phyloP scores from a whole-genome alignment of 2,888 invertebrate genomes.

The Dinocampus coccinellae region DNA sequence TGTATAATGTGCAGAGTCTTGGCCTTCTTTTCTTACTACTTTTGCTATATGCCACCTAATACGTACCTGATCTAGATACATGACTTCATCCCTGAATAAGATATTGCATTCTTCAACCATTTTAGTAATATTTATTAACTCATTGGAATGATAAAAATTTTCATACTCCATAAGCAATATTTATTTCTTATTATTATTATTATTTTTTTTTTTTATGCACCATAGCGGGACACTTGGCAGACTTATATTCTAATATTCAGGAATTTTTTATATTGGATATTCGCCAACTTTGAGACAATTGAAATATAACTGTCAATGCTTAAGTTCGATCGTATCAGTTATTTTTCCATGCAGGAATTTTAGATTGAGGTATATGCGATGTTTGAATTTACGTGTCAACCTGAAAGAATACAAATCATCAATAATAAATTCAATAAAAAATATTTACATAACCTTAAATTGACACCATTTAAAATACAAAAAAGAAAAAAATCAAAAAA shows the following conservation, averaged over 20 bases:
- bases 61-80: not conserved
- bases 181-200: too few relatives aligned
- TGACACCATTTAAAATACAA: too few relatives aligned
- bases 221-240: not conserved
- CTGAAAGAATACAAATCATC: constrained; percentile 15
- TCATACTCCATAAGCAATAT: constrained; percentile 1
- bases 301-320: constrained; percentile 38
- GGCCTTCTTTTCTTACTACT: not conserved
- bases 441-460: not conserved
- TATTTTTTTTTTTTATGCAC: too few relatives aligned
- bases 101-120: constrained; percentile 1
- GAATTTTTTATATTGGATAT: constrained; percentile 45
- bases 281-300: constrained; percentile 45
- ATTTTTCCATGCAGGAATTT: constrained; percentile 36
- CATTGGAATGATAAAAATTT: not conserved
- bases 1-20: not conserved
- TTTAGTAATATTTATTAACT: not conserved
- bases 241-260: constrained; percentile 9
- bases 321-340: constrained; percentile 27
- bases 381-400: constrained; percentile 8
- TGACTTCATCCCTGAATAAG: constrained; percentile 8
- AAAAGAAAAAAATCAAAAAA: too few relatives aligned
- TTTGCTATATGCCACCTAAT: not conserved
- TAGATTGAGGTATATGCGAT: not conserved
- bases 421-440: not conserved